Evolutionary conservation across 2,797 vertebrate genomes (phyloP), one percentile per base, ranked within the genome.

Genomic region (Pyrocephalus nanus): DNA sequence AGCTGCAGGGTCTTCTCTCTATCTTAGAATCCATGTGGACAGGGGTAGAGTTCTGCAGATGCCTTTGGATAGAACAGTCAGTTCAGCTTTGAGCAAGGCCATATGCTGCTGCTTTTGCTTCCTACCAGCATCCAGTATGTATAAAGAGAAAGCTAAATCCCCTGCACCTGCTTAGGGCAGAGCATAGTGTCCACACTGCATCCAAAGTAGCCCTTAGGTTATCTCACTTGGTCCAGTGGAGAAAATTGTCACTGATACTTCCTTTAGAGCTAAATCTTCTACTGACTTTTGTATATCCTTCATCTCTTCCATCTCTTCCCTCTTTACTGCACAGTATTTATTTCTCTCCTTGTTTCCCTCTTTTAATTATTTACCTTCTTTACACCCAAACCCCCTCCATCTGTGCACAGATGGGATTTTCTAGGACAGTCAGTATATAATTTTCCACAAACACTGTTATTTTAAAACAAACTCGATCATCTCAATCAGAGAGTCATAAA

Each of bases 321-420:
- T 82, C 64, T 77, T 84, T 84, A 45, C 54, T 75, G 22, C 17
- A 3, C 9, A 34, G 25, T 77, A 65, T 61, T 84, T 92, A 57
- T 83, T 75, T 75, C 23, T 74, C 42, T 92, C 23, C 57, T 67
- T 82, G 47, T 90, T 91, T 89, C 69, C 29, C 22, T 62, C 20
- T 91, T 74, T 60, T 66, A 66, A 58, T 83, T 86, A 74, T 86
- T 96, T 92, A 51, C 79, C 23, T 85, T 8, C n/a, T 65, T 88
- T 88, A 47, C 19, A 91, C 60, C 72, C 22, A 3, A 21, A 76
- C 90, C 45, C 53, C 51, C 73, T 90, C 67, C 70, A 54, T 88
- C 1, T 78, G 45, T 88, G 83, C 90, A 93, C 95, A 93, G 79
- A 77, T 90, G 90, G 90, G 76, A 86, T 90, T 93, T 93, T 95